Evolutionary conservation across 2,113 vertebrate species (phyloP).

Genomic region (Vanacampus margaritifer): DNA sequence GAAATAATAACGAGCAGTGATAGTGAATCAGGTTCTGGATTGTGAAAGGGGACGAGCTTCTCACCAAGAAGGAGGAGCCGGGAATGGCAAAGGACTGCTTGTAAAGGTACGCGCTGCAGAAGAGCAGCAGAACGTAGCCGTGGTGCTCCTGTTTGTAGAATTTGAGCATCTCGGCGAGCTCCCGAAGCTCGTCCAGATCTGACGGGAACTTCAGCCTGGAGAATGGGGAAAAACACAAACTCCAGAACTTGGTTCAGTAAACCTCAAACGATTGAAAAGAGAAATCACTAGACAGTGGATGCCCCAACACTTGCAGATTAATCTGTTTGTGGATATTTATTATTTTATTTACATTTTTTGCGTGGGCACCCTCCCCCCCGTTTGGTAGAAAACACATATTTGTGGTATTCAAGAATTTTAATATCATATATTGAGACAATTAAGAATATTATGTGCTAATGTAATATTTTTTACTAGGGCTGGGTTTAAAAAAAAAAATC

Average conservation of each 20-base stretch:
- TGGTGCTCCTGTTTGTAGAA: conserved; percentile 85
- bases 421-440: too few relatives aligned
- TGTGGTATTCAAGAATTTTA: too few relatives aligned
- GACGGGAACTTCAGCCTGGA: conserved; percentile 86
- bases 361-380: too few relatives aligned
- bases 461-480: too few relatives aligned
- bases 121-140: conserved; percentile 84
- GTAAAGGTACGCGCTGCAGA: conserved; percentile 93
- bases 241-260: neutral
- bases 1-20: neutral
- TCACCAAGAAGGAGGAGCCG: conserved; percentile 92
- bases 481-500: too few relatives aligned
- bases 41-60: neutral
- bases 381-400: too few relatives aligned
- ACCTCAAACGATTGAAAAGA: too few relatives aligned
- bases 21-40: neutral
- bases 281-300: too few relatives aligned
- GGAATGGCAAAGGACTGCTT: conserved; percentile 97
- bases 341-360: neutral
- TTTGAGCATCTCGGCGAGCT: conserved; percentile 81
- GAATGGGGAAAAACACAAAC: neutral
- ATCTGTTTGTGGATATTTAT: too few relatives aligned
- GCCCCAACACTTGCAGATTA: too few relatives aligned
- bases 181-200: conserved; percentile 85
- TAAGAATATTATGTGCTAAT: too few relatives aligned